Conservation (phyloP, 2,888 invertebrate species). For the Trachelus iudaicus region DNA sequence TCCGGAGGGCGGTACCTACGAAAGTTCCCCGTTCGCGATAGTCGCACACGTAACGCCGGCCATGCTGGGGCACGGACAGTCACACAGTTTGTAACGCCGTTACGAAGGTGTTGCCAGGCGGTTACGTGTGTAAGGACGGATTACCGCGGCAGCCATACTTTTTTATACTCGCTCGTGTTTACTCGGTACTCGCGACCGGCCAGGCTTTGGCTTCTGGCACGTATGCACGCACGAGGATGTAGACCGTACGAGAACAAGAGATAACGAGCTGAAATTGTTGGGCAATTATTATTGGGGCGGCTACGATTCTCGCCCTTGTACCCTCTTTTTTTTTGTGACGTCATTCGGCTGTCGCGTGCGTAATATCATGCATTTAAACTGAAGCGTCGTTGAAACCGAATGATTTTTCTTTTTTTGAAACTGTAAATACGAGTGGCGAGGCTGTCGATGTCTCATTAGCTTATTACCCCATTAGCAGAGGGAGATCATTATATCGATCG, state of each 20-base stretch:
- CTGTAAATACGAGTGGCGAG: not conserved
- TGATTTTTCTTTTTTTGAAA: not conserved
- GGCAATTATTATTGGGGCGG: not conserved
- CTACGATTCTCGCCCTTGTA: not conserved
- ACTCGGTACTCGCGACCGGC: not conserved
- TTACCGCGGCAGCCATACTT: constrained; percentile 47
- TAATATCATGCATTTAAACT: not conserved
- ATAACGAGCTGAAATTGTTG: not conserved
- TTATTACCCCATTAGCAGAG: not conserved
- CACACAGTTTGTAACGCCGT: not conserved
- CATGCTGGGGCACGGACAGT: constrained; percentile 4
- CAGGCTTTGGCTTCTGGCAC: not conserved
- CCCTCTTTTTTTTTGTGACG: not conserved
- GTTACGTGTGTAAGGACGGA: not conserved
- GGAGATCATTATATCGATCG: not conserved
- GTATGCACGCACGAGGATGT: not conserved
- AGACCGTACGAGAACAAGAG: not conserved
- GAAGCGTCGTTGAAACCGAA: not conserved
- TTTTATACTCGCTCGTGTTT: constrained; percentile 26
- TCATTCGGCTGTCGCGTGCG: not conserved
- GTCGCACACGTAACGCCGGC: constrained; percentile 29
- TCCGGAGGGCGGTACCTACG: constrained; percentile 50
- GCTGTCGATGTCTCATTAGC: not conserved
- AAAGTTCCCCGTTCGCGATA: constrained; percentile 26
- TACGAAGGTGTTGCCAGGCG: not conserved